These are phyloP conservation scores for Petromus typicus DNA, from an alignment of 2,113 vertebrate genomes.

Conservation along the genomic window DNA sequence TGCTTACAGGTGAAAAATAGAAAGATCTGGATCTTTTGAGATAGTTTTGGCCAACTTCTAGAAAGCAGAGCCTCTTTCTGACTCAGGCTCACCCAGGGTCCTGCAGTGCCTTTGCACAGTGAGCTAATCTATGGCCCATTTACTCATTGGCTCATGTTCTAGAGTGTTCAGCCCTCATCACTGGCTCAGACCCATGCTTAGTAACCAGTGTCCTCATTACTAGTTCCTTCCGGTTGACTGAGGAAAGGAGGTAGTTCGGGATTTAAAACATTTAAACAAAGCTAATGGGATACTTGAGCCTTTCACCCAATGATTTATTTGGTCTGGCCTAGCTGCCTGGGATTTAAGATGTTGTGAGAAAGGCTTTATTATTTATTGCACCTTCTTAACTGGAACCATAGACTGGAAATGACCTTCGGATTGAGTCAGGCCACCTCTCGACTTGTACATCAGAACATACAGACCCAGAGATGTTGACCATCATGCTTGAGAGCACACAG, in stretches of 20 bases:
- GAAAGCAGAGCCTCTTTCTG: neutral
- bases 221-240: neutral
- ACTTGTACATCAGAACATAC: neutral
- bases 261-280: slow-evolving; percentile 20
- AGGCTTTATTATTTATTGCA: neutral
- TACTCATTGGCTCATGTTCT: neutral
- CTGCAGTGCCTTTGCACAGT: neutral
- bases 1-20: neutral
- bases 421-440: neutral
- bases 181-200: neutral
- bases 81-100: neutral
- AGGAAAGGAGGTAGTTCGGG: neutral
- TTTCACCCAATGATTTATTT: neutral
- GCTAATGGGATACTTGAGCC: neutral
- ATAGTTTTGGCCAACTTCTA: neutral
- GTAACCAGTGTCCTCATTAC: neutral
- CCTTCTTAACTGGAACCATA: neutral
- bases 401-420: neutral
- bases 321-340: neutral
- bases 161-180: neutral
- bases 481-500: neutral
- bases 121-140: neutral
- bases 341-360: neutral
- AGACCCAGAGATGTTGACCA: neutral
- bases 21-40: neutral